Evolutionary conservation across 2,797 vertebrate genomes (phyloP), one percentile per base, ranked within the genome.

Genomic region (Chrysocyon brachyurus): DNA sequence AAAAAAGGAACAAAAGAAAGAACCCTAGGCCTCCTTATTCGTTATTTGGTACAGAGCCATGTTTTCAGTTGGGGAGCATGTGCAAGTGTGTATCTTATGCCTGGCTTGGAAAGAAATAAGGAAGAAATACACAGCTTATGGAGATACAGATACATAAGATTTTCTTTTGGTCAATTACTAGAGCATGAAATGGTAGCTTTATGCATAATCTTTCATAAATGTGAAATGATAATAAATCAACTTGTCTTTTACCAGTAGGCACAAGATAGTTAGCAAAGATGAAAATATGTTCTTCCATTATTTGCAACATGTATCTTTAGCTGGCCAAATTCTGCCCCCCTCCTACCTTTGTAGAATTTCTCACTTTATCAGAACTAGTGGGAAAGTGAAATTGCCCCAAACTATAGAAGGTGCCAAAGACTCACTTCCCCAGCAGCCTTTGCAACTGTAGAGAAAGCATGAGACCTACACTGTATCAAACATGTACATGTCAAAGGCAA

Each of bases 1-100:
- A 94, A 82, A 84, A 89, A 87, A 92, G 87, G 87, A 97, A 52
- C 40, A n/a, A 66, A 77, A 88, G 66, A 97, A 97, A 88, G 90
- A 96, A 90, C 56, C 40, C 24, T 61, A 22, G 33, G 49, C 31
- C 66, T 91, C 40, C 46, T 93, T 95, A 94, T 98, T 96, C 96
- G 72, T 88, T 19, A 73, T 85, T 68, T 70, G 33, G 31, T 88
- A 63, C 8, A 2, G 61, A 91, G 87, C 59, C 84, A 90, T 77
- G 77, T 57, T 81, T 84, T 89, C n/a, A 97, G 91, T 4, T 31
- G 91, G 61, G 28, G n/a, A 87, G 11, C 46, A 77, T 68, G 19
- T 12, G 0, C 21, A 87, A 78, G 14, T 61, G 10, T 52, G 36
- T 3, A 57, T 87, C 64, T 95, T 66, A 56, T 33, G 24, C 33